phyloP scores from a whole-genome alignment of 53 echinoderm and acorn worm species.

The Paracentrotus lividus region DNA sequence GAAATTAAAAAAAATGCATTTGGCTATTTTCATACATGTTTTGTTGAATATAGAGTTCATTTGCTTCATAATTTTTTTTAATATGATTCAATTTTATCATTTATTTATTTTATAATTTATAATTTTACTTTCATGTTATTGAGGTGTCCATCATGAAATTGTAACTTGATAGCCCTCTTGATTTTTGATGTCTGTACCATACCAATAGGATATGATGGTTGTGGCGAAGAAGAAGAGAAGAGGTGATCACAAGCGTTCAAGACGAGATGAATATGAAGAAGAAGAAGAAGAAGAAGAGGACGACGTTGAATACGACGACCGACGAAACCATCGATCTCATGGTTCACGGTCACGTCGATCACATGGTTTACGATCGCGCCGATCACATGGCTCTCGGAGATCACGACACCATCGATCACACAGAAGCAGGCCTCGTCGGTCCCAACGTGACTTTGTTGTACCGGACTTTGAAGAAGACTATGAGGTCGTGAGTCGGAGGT shows the following conservation, averaged over 20 bases:
- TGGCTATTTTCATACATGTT: too few relatives aligned
- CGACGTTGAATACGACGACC: neutral
- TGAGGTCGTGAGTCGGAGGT: slow-evolving; percentile 77
- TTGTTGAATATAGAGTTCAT: too few relatives aligned
- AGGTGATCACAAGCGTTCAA: neutral
- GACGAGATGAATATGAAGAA: slow-evolving; percentile 37
- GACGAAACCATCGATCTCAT: neutral
- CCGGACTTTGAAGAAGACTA: slow-evolving; percentile 81
- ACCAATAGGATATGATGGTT: slow-evolving; percentile 11
- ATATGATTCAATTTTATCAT: too few relatives aligned
- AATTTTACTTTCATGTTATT: too few relatives aligned
- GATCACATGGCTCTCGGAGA: neutral
- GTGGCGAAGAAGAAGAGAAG: slow-evolving; percentile 52
- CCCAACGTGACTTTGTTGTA: slow-evolving; percentile 30
- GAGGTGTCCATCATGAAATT: neutral
- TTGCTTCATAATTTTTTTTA: too few relatives aligned
- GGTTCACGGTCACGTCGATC: slow-evolving; percentile 20
- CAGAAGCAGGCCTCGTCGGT: slow-evolving; percentile 5
- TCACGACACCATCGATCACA: slow-evolving; percentile 33
- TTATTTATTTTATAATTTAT: too few relatives aligned
- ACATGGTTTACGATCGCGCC: neutral
- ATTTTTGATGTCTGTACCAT: neutral
- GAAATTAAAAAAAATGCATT: too few relatives aligned
- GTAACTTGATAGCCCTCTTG: neutral
- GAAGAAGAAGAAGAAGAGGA: slow-evolving; percentile 30